phyloP scores from a whole-genome alignment of 2,797 vertebrate species.

The Propithecus deckenii region DNA sequence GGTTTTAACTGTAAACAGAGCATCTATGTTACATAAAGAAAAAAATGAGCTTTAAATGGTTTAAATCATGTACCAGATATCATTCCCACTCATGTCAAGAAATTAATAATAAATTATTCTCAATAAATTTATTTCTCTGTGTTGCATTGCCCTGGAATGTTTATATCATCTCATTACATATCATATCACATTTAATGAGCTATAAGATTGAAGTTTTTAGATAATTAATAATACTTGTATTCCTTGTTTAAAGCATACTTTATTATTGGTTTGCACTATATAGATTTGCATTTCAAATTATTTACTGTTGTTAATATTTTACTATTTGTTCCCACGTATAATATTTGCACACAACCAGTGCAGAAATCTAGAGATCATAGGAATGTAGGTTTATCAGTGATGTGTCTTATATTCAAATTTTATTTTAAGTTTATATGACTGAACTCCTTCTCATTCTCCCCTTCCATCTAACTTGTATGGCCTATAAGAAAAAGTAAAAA shows the following conservation, averaged over 20 bases:
- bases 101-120: conserved; percentile 48
- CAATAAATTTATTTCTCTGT: neutral
- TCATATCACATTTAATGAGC: neutral
- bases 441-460: neutral
- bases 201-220: neutral
- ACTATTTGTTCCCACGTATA: neutral
- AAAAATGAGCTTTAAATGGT: neutral
- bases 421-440: neutral
- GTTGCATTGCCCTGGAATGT: neutral
- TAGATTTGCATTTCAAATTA: neutral
- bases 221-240: neutral
- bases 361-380: neutral
- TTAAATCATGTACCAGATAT: neutral
- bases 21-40: neutral
- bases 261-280: neutral
- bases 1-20: neutral
- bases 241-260: neutral
- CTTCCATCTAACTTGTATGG: neutral
- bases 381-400: neutral
- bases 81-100: neutral
- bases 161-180: neutral
- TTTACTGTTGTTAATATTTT: neutral
- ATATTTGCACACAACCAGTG: neutral
- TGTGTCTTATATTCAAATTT: neutral
- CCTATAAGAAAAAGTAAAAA: neutral